Conservation (phyloP, 2,888 invertebrate species). For the Oeneis ivallda region DNA sequence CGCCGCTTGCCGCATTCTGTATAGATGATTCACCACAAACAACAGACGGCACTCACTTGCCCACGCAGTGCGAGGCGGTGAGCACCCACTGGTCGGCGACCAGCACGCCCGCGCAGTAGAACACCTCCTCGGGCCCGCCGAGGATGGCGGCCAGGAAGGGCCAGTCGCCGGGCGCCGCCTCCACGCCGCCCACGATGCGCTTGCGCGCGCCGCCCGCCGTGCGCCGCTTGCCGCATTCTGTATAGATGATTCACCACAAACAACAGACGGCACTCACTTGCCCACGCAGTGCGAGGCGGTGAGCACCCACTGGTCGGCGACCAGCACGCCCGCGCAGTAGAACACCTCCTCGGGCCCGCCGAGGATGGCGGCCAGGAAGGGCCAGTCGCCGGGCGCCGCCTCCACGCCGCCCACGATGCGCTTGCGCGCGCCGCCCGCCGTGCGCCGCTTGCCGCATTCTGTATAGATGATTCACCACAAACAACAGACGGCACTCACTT, state of each 20-base stretch:
- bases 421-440: too few species aligned
- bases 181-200: too few species aligned
- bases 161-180: too few species aligned
- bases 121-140: constrained; percentile 92
- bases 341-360: constrained; percentile 94
- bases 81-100: constrained; percentile 94
- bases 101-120: constrained; percentile 93
- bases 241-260: too few species aligned
- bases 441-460: too few species aligned
- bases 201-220: too few species aligned
- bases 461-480: too few species aligned
- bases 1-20: too few species aligned
- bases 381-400: too few species aligned
- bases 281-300: constrained; percentile 94
- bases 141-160: constrained; percentile 86
- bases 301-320: constrained; percentile 93
- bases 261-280: constrained; percentile 86
- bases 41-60: constrained; percentile 89
- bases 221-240: too few species aligned
- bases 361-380: constrained; percentile 84
- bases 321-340: constrained; percentile 94
- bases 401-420: too few species aligned
- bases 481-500: constrained; percentile 86
- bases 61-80: constrained; percentile 93
- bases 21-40: too few species aligned